Conservation (phyloP, 2,888 invertebrate species). For the Luffia ferchaultella region DNA sequence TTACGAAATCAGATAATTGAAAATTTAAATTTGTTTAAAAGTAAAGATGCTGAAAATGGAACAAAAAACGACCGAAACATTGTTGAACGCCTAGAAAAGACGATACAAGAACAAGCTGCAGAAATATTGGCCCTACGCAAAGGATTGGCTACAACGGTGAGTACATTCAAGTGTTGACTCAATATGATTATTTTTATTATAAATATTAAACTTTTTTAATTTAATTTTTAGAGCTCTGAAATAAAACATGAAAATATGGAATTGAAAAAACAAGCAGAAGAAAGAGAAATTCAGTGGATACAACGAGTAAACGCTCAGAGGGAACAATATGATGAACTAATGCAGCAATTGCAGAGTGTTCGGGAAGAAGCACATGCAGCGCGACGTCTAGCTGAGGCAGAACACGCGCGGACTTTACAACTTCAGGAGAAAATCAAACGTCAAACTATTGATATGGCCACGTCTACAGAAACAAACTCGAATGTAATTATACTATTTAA, state of each 20-base stretch:
- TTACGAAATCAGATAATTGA: constrained; percentile 45
- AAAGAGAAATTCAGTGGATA: constrained; percentile 38
- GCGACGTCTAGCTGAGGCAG: constrained; percentile 33
- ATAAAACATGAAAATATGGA: constrained; percentile 26
- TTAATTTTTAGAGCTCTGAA: too few relatives aligned
- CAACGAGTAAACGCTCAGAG: constrained; percentile 42
- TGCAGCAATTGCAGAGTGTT: constrained; percentile 42
- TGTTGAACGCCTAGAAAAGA: constrained; percentile 43
- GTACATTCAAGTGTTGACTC: constrained; percentile 13
- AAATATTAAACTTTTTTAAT: too few relatives aligned
- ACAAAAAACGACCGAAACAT: constrained; percentile 23
- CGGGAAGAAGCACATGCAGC: constrained; percentile 41
- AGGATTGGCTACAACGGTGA: constrained; percentile 47
- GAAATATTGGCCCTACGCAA: constrained; percentile 56
- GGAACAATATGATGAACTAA: constrained; percentile 40
- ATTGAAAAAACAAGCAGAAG: constrained; percentile 35
- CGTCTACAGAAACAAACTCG: not conserved
- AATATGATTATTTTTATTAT: too few relatives aligned
- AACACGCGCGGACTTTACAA: constrained; percentile 31
- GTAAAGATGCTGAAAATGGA: constrained; percentile 24
- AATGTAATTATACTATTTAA: not conserved
- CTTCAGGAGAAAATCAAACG: constrained; percentile 22
- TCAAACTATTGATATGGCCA: not conserved
- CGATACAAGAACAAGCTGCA: constrained; percentile 56
- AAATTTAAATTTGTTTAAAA: constrained; percentile 37